Conservation (phyloP, 2,113 vertebrate species). For the Baryphthengus martii region DNA sequence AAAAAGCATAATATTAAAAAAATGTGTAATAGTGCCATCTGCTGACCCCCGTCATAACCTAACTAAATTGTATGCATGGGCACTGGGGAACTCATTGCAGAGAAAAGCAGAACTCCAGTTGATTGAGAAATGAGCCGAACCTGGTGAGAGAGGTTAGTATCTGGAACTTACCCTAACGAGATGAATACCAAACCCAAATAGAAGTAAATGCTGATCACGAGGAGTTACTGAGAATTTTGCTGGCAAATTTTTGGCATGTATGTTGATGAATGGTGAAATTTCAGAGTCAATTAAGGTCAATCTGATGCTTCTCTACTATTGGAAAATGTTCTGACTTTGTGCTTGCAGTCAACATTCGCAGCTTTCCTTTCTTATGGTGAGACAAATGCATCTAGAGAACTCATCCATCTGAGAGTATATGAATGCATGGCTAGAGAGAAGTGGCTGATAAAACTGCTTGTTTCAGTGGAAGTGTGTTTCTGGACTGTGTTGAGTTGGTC, state of each 20-base stretch:
- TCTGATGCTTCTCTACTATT: neutral
- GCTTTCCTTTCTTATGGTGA: neutral
- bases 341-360: neutral
- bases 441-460: neutral
- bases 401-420: neutral
- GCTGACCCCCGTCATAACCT: conserved; percentile 12
- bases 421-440: neutral
- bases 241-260: neutral
- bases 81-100: neutral
- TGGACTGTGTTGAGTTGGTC: neutral
- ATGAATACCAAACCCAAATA: neutral
- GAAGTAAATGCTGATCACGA: neutral
- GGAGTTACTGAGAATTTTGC: neutral
- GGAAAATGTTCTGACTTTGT: neutral
- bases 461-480: neutral
- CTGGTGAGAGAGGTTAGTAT: neutral
- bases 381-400: neutral
- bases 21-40: conserved; percentile 57
- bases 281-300: neutral
- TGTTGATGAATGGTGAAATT: neutral
- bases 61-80: neutral
- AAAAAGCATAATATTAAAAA: neutral
- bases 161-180: neutral
- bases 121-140: neutral
- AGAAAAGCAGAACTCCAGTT: neutral